Percentiles rank a stretch among this genome's conserved stretches.
These are phyloP conservation scores for Siderastrea radians DNA, from an alignment of 92 coral and sea anemone species.

Conservation along the genomic window DNA sequence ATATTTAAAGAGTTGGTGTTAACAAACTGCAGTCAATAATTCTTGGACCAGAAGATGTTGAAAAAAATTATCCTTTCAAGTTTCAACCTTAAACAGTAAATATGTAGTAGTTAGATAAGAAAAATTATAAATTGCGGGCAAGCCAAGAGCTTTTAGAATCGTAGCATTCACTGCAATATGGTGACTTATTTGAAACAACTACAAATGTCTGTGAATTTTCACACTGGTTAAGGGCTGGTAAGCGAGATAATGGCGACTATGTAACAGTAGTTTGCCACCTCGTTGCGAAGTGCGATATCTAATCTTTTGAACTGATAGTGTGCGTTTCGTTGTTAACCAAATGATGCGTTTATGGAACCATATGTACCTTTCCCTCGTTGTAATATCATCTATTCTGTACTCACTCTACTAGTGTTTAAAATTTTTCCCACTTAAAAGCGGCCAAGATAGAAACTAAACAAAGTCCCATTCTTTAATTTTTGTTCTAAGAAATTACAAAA, in stretches of 20 bases:
- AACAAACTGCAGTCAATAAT: no score
- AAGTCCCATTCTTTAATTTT: no score
- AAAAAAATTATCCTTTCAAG: no score
- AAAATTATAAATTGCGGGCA: no score
- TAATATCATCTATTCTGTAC: background rate
- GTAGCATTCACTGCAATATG: background rate
- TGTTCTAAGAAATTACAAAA: no score
- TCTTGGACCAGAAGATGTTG: no score
- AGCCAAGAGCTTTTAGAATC: background rate
- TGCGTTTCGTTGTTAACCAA: constrained; percentile 18
- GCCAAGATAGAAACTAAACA: no score
- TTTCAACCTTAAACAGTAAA: no score
- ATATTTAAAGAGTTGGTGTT: background rate
- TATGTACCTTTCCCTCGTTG: constrained; percentile 37
- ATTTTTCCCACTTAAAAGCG: background rate
- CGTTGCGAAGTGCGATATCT: constrained; percentile 2
- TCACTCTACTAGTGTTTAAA: background rate
- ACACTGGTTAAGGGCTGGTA: constrained; percentile 2
- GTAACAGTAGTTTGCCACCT: constrained; percentile 14
- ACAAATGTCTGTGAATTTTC: constrained; percentile 38
- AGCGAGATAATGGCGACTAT: background rate
- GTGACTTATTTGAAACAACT: background rate
- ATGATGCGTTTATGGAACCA: constrained; percentile 9
- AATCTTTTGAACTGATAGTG: constrained; percentile 21
- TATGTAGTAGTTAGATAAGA: no score